phyloP scores from a whole-genome alignment of 2,797 vertebrate genomes.

The Mormyrus proboscirostris region DNA sequence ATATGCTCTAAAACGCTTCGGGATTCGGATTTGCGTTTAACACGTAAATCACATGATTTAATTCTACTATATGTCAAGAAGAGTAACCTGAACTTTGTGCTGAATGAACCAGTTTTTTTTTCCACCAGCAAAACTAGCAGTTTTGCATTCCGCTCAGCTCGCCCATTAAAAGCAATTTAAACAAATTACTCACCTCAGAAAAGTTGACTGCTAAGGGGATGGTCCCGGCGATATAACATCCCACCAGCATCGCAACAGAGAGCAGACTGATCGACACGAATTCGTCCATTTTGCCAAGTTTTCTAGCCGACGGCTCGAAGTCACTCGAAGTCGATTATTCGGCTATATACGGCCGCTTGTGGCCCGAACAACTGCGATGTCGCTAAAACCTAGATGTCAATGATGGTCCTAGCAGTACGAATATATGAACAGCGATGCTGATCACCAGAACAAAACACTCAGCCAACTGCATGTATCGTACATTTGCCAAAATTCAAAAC shows the following conservation, averaged over 20 bases:
- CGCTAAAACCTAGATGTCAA: not conserved
- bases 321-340: not conserved
- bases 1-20: not conserved
- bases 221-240: conserved; percentile 93
- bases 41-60: not conserved
- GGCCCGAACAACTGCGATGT: not conserved
- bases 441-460: not conserved
- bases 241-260: conserved; percentile 90
- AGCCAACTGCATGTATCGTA: not conserved
- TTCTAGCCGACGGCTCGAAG: not conserved
- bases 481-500: not conserved
- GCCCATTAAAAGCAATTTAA: not conserved
- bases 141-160: not conserved
- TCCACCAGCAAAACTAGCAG: not conserved
- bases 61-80: not conserved
- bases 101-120: not conserved
- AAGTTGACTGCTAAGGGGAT: conserved; percentile 95
- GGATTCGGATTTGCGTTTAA: not conserved
- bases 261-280: conserved; percentile 87
- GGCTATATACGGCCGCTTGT: not conserved
- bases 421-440: not conserved
- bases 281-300: conserved; percentile 76
- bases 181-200: conserved; percentile 80
- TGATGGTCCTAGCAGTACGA: not conserved
- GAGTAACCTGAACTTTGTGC: not conserved